Conservation (phyloP, 1,140 invertebrate species). For the Elysia chlorotica region DNA sequence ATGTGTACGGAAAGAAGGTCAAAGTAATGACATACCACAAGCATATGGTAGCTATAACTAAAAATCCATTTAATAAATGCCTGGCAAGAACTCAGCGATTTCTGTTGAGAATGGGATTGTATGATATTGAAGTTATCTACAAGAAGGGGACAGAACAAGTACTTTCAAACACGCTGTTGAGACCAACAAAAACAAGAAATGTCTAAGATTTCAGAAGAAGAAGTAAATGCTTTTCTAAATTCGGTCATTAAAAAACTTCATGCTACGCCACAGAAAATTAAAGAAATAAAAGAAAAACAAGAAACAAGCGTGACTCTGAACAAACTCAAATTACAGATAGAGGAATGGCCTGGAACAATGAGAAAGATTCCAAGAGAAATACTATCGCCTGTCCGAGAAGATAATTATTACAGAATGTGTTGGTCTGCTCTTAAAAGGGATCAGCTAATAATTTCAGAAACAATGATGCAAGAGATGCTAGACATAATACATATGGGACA, state of each 20-base stretch:
- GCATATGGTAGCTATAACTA: too few species aligned
- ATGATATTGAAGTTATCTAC: conserved; percentile 37
- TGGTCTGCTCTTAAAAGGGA: conserved; percentile 51
- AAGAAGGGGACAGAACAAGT: conserved; percentile 18
- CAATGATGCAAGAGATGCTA: conserved; percentile 50
- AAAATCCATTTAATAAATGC: too few species aligned
- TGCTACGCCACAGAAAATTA: neutral
- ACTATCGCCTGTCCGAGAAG: too few species aligned
- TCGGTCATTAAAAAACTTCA: neutral
- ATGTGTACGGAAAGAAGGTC: too few species aligned
- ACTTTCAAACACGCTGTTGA: conserved; percentile 19
- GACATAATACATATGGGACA: too few species aligned
- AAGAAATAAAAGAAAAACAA: neutral
- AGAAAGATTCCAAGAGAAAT: conserved; percentile 36
- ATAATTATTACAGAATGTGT: conserved; percentile 50
- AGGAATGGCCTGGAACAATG: conserved; percentile 57
- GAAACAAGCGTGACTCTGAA: neutral
- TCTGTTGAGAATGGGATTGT: conserved; percentile 13
- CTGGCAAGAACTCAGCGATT: too few species aligned
- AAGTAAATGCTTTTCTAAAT: neutral
- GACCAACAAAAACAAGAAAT: neutral
- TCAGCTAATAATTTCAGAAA: conserved; percentile 53
- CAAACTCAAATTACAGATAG: conserved; percentile 18
- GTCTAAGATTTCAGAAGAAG: neutral
- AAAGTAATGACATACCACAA: too few species aligned